phyloP scores from a whole-genome alignment of 1,140 invertebrate species.

The Magallana angulata region DNA sequence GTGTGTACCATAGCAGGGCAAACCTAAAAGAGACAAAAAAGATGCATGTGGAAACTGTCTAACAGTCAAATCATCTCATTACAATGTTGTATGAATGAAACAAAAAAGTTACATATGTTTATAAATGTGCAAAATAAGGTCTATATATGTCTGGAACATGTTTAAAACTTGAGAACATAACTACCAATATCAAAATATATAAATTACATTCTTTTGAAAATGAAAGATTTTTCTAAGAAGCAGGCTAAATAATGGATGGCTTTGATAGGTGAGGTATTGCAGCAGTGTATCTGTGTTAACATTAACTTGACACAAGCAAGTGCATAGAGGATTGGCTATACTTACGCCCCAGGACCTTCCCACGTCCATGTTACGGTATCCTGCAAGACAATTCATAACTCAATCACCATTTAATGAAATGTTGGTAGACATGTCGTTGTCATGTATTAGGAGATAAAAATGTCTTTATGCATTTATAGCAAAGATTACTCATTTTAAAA shows the following conservation, averaged over 20 bases:
- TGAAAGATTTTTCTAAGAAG: not conserved
- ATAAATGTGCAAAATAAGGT: too few species aligned
- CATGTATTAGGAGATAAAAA: too few species aligned
- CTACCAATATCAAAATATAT: not conserved
- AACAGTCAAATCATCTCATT: too few species aligned
- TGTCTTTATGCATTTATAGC: too few species aligned
- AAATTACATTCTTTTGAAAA: not conserved
- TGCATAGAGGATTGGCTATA: conserved; percentile 63
- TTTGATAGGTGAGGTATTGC: not conserved
- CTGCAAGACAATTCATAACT: conserved; percentile 65
- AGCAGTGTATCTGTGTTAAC: too few species aligned
- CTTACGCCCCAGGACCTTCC: conserved; percentile 97
- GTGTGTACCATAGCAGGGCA: conserved; percentile 92
- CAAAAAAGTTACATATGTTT: too few species aligned
- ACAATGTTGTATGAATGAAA: too few species aligned
- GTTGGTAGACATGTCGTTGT: too few species aligned
- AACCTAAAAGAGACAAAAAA: conserved; percentile 82
- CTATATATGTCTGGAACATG: too few species aligned
- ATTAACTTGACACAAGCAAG: too few species aligned
- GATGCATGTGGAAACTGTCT: not conserved
- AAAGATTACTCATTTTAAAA: too few species aligned
- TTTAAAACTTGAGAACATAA: too few species aligned
- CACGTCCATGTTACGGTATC: conserved; percentile 98
- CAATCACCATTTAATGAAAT: not conserved
- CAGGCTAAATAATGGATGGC: not conserved